Evolutionary conservation across 2,797 vertebrate genomes (phyloP).

Genomic region (Apogon hyalosoma): DNA sequence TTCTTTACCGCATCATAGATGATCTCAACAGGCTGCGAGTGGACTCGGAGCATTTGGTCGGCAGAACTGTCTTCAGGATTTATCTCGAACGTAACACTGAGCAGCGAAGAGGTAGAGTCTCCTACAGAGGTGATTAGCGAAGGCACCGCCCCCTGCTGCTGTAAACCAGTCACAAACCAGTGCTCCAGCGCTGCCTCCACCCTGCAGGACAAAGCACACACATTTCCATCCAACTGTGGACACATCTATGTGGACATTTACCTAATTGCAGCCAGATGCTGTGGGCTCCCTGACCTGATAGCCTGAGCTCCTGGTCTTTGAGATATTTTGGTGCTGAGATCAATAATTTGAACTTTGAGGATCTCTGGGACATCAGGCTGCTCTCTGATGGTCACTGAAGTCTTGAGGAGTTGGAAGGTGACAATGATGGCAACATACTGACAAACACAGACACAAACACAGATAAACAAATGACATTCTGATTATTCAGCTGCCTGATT

Average conservation of each 20-base stretch:
- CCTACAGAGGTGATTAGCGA: constrained; percentile 93
- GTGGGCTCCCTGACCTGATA: constrained; percentile 84
- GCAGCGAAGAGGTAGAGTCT: constrained; percentile 88
- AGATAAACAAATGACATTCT: constrained; percentile 6
- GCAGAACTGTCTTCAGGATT: constrained; percentile 88
- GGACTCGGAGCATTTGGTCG: constrained; percentile 89
- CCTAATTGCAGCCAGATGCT: background rate
- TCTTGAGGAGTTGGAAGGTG: constrained; percentile 90
- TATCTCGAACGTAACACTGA: constrained; percentile 88
- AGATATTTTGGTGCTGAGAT: constrained; percentile 90
- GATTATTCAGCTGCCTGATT: too few relatives aligned
- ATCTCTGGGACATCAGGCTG: constrained; percentile 88
- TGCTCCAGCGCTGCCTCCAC: constrained; percentile 91
- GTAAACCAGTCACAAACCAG: constrained; percentile 93
- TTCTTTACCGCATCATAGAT: constrained; percentile 91
- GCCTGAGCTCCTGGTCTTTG: constrained; percentile 96
- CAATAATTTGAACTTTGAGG: constrained; percentile 93
- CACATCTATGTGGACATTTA: background rate
- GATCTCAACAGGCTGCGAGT: constrained; percentile 95
- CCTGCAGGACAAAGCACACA: constrained; percentile 69
- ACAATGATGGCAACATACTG: constrained; percentile 93
- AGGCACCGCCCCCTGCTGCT: constrained; percentile 86
- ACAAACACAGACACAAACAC: constrained; percentile 19
- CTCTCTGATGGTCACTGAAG: constrained; percentile 92
- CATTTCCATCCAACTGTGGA: too few relatives aligned